Evolutionary conservation across 2,888 invertebrate genomes (phyloP).

Genomic region (Thymelicus sylvestris): DNA sequence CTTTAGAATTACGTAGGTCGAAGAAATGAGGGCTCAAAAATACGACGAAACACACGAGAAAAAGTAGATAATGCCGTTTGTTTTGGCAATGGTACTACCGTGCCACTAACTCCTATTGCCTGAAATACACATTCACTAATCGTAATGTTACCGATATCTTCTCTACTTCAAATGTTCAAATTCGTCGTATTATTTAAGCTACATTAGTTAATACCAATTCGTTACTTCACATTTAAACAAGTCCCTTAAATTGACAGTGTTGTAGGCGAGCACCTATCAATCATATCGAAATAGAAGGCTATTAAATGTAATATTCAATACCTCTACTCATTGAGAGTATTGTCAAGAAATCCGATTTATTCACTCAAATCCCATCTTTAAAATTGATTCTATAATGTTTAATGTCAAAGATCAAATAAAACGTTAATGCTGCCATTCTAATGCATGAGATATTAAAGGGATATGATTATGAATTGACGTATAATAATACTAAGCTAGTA

Average conservation of each 20-base stretch:
- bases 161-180: too few relatives aligned
- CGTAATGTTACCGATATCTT: constrained; percentile 9
- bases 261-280: constrained; percentile 39
- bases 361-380: constrained; percentile 14
- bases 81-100: too few relatives aligned
- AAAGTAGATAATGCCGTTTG: too few relatives aligned
- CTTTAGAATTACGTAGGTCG: too few relatives aligned
- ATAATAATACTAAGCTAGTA: not conserved
- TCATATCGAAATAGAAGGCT: constrained; percentile 43
- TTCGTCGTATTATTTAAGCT: too few relatives aligned
- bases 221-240: not conserved
- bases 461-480: not conserved
- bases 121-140: not conserved
- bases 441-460: not conserved
- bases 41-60: too few relatives aligned
- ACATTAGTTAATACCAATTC: too few relatives aligned
- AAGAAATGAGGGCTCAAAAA: too few relatives aligned
- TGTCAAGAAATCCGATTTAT: constrained; percentile 24
- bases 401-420: constrained; percentile 21
- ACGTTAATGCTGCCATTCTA: not conserved
- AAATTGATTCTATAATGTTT: constrained; percentile 13
- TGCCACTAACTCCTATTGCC: not conserved
- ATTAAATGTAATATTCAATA: constrained; percentile 39
- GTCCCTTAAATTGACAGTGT: not conserved
- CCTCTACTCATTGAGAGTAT: constrained; percentile 38